Evolutionary conservation across 2,113 vertebrate species (phyloP).

Genomic region (Romanogobio albipinnatus): DNA sequence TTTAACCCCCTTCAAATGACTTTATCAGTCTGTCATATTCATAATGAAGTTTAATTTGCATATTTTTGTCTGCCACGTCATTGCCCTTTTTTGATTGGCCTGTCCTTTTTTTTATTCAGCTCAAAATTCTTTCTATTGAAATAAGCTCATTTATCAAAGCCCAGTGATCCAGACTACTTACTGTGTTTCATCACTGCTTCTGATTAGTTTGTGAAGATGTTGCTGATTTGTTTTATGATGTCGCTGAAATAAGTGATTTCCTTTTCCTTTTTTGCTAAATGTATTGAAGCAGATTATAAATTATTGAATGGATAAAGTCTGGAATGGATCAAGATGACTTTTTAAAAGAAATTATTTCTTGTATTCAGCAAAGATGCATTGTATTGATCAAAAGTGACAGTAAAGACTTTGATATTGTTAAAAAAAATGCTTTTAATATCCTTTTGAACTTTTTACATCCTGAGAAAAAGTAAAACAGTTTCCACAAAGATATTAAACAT

Average conservation of each 20-base stretch:
- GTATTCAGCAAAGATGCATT: background rate
- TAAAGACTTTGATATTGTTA: background rate
- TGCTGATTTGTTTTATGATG: constrained; percentile 16
- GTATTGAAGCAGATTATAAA: background rate
- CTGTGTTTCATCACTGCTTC: background rate
- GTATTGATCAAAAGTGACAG: background rate
- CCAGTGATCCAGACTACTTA: background rate
- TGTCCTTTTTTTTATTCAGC: background rate
- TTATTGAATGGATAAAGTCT: background rate
- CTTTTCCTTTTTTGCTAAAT: background rate
- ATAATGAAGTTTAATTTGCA: background rate
- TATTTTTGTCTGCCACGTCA: background rate
- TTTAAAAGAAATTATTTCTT: background rate
- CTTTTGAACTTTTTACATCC: background rate
- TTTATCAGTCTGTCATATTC: background rate
- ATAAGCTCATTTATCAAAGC: constrained; percentile 27
- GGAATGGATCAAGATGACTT: background rate
- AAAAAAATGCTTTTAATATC: background rate
- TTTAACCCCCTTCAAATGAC: background rate
- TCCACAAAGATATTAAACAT: background rate
- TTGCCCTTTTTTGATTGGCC: background rate
- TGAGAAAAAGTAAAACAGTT: background rate
- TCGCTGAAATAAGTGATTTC: background rate
- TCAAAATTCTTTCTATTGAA: background rate
- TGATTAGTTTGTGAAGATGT: constrained; percentile 1